phyloP scores from a whole-genome alignment of 2,113 vertebrate species.

The Cepphus grylle region DNA sequence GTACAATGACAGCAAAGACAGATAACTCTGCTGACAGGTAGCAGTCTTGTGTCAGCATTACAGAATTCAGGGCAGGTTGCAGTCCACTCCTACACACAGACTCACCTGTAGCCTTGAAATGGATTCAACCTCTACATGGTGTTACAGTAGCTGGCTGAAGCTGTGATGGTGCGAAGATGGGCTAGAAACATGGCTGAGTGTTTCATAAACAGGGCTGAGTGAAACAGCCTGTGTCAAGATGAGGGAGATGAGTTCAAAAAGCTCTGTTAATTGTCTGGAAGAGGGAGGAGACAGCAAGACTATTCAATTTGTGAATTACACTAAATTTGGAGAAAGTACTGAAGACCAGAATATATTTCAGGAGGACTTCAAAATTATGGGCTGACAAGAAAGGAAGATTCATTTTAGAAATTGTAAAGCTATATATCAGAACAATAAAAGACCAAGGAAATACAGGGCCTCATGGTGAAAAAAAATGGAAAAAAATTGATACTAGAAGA shows the following conservation, averaged over 20 bases:
- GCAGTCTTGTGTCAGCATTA: not conserved
- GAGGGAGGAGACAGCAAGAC: not conserved
- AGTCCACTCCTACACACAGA: accelerated
- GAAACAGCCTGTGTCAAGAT: accelerated
- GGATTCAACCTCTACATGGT: accelerated
- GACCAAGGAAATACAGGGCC: not conserved
- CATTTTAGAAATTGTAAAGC: not conserved
- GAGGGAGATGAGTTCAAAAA: not conserved
- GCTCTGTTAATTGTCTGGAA: not conserved
- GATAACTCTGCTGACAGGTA: not conserved
- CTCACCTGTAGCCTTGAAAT: not conserved
- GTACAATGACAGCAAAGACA: accelerated
- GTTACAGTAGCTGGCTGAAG: not conserved
- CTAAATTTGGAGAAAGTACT: not conserved
- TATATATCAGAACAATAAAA: not conserved
- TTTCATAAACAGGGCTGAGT: too few species aligned
- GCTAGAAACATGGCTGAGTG: not conserved
- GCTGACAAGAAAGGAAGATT: not conserved
- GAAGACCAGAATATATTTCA: not conserved
- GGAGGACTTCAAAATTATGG: not conserved
- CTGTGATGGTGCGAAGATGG: not conserved
- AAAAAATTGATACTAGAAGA: not conserved
- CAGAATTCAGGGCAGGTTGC: not conserved
- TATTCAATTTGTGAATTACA: not conserved
- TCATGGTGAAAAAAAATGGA: not conserved